Percentiles rank a stretch among this genome's conserved stretches.
Evolutionary conservation across 2,888 invertebrate genomes (phyloP).

Genomic region (Hipparchia semele): DNA sequence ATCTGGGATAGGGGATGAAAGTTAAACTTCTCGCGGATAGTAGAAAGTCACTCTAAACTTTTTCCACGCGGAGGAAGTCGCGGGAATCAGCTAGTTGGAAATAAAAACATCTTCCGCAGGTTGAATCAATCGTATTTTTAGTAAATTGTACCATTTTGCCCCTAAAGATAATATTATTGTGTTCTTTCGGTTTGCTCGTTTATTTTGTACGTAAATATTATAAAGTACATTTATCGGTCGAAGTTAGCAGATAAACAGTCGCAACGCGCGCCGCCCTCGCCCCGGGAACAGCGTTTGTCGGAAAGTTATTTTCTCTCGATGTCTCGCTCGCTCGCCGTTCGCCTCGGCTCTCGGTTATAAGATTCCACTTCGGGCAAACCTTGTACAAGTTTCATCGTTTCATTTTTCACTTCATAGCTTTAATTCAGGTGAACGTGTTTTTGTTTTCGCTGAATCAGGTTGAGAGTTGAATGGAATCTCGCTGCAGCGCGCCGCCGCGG

Average conservation of each 20-base stretch:
- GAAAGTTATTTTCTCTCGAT: neutral
- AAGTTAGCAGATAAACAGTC: neutral
- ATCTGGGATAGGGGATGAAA: too few species aligned
- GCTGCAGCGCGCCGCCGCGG: neutral
- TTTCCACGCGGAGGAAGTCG: too few species aligned
- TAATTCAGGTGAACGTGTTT: neutral
- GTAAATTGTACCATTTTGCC: too few species aligned
- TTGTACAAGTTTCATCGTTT: neutral
- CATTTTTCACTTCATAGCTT: neutral
- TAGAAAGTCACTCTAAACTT: too few species aligned
- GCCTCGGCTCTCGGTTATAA: neutral
- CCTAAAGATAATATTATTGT: too few species aligned
- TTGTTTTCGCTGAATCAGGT: neutral
- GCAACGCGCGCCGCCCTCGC: neutral
- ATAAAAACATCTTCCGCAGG: too few species aligned
- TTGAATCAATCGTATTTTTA: too few species aligned
- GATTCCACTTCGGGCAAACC: neutral
- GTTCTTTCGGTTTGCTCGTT: too few species aligned
- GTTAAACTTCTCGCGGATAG: too few species aligned
- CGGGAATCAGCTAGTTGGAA: too few species aligned
- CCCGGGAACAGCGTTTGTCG: neutral
- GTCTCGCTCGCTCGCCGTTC: neutral
- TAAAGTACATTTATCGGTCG: neutral
- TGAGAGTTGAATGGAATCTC: neutral
- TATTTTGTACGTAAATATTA: neutral